Percentiles rank a stretch among this genome's conserved stretches.
These are phyloP conservation scores for Spilogale gracilis DNA, from an alignment of 2,113 vertebrate species.

Conservation along the genomic window DNA sequence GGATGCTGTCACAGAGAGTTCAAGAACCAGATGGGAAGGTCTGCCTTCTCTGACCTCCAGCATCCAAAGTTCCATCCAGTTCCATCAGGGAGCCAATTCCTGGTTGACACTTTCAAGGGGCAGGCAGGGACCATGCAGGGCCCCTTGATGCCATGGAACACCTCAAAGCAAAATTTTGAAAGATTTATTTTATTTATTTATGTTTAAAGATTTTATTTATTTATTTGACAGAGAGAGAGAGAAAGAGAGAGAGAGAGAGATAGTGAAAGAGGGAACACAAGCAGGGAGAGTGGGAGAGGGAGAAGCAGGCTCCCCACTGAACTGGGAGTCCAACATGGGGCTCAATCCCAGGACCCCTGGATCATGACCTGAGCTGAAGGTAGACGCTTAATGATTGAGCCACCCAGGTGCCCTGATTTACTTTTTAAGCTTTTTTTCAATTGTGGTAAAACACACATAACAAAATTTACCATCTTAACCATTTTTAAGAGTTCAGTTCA, in stretches of 20 bases:
- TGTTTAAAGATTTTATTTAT: no score
- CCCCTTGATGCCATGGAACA: not conserved
- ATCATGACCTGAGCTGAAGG: no score
- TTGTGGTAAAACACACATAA: not conserved
- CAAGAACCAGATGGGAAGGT: not conserved
- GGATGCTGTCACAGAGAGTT: not conserved
- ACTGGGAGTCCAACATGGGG: no score
- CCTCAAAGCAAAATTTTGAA: not conserved
- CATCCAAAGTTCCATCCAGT: not conserved
- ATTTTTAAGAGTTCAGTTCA: not conserved
- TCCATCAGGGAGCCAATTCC: not conserved
- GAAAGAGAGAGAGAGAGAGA: no score
- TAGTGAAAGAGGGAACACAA: no score
- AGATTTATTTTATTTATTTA: not conserved
- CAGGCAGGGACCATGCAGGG: accelerated
- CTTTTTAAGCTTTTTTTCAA: not conserved
- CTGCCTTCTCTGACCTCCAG: not conserved
- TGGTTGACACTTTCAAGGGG: not conserved
- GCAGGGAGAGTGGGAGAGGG: no score
- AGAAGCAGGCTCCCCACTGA: no score
- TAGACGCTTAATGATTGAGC: no score
- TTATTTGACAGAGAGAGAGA: no score
- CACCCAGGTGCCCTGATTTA: no score
- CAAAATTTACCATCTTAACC: not conserved
- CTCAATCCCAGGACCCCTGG: no score